Conservation (phyloP, 2,797 vertebrate genomes). For the Aphelocoma californica region DNA sequence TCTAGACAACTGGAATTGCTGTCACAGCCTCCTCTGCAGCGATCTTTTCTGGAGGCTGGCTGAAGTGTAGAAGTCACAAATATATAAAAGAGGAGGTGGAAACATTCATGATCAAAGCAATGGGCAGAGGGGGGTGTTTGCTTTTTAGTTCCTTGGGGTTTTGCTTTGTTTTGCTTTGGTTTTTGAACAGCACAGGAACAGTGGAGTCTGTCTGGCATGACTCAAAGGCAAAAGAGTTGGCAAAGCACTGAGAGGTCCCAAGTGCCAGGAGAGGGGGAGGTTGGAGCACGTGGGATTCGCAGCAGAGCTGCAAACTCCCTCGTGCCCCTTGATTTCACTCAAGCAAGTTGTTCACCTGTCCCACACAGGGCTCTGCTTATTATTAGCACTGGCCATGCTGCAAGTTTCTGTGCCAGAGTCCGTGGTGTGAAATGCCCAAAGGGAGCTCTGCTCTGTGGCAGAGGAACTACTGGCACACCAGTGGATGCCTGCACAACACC, state of each 20-base stretch:
- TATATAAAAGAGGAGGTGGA: not conserved
- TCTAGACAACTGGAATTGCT: not conserved
- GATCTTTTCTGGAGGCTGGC: not conserved
- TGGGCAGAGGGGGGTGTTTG: not conserved
- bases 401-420: not conserved
- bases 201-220: accelerated
- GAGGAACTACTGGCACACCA: not conserved
- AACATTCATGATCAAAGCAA: not conserved
- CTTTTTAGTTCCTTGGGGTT: not conserved
- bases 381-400: not conserved
- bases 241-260: not conserved
- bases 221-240: not conserved
- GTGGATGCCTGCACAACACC: not conserved
- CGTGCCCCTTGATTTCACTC: accelerated
- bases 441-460: not conserved
- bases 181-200: not conserved
- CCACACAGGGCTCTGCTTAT: not conserved
- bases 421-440: not conserved
- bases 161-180: not conserved
- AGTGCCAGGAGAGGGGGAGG: too few species aligned
- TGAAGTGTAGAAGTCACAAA: not conserved
- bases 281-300: accelerated
- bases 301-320: accelerated
- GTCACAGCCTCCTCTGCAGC: not conserved
- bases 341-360: not conserved